Conservation (phyloP, 2,113 vertebrate species). For the Vidua chalybeata region DNA sequence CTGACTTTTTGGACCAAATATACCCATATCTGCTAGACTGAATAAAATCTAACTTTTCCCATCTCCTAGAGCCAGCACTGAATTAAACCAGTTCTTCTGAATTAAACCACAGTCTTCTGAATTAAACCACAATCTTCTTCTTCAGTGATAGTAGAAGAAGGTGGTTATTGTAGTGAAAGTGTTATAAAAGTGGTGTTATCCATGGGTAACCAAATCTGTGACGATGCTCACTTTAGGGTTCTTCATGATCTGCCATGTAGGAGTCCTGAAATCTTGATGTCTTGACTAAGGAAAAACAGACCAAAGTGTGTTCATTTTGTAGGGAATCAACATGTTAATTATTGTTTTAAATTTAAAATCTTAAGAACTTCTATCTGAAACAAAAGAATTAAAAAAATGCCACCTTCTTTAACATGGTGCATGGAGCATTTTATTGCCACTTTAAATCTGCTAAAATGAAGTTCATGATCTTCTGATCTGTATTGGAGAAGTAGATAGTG, state of each 20-base stretch:
- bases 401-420: background rate
- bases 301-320: background rate
- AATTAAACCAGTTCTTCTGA: background rate
- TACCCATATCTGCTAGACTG: background rate
- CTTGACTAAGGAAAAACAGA: background rate
- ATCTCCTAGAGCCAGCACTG: background rate
- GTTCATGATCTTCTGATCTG: background rate
- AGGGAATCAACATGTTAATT: background rate
- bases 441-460: background rate
- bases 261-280: background rate
- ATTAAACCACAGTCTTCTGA: background rate
- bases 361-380: background rate
- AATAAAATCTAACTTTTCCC: background rate
- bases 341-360: background rate
- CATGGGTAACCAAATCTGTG: background rate
- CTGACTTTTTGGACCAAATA: background rate
- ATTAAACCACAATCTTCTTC: background rate
- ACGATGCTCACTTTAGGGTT: background rate
- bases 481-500: background rate
- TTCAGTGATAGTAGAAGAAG: background rate
- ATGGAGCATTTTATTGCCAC: background rate
- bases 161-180: background rate
- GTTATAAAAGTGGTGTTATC: background rate
- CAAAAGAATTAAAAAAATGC: background rate
- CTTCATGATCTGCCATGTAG: rapidly evolving